Percentiles rank a stretch among this genome's conserved stretches.
phyloP scores from a whole-genome alignment of 2,797 vertebrate genomes.

The Pantherophis vulpinus region DNA sequence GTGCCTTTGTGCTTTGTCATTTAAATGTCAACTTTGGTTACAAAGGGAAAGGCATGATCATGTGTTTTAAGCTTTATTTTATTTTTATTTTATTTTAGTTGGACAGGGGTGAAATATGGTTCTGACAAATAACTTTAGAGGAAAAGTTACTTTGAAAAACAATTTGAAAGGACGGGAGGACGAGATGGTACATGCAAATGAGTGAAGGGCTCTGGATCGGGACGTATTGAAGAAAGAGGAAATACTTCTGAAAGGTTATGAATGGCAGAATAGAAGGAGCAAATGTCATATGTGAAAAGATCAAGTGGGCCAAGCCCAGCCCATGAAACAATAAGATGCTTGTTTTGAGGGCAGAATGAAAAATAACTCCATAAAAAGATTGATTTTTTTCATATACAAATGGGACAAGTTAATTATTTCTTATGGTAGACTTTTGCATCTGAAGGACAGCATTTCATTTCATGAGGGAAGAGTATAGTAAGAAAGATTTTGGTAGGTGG shows the following conservation, averaged over 20 bases:
- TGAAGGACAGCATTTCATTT: background rate
- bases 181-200: background rate
- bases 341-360: background rate
- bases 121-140: background rate
- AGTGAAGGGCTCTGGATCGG: background rate
- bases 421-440: background rate
- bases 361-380: background rate
- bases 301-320: background rate
- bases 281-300: background rate
- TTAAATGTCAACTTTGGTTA: background rate
- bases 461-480: background rate
- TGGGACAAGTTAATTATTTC: background rate
- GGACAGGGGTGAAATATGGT: background rate
- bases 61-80: background rate
- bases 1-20: background rate
- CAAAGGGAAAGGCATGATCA: background rate
- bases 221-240: too few species aligned
- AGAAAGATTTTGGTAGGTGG: background rate
- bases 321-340: background rate
- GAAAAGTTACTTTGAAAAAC: background rate
- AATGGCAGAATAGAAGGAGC: background rate
- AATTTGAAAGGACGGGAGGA: background rate
- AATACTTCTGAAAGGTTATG: background rate
- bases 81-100: too few species aligned
- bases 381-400: background rate